Conservation (phyloP, 2,113 vertebrate species). For the Clarias magur region DNA sequence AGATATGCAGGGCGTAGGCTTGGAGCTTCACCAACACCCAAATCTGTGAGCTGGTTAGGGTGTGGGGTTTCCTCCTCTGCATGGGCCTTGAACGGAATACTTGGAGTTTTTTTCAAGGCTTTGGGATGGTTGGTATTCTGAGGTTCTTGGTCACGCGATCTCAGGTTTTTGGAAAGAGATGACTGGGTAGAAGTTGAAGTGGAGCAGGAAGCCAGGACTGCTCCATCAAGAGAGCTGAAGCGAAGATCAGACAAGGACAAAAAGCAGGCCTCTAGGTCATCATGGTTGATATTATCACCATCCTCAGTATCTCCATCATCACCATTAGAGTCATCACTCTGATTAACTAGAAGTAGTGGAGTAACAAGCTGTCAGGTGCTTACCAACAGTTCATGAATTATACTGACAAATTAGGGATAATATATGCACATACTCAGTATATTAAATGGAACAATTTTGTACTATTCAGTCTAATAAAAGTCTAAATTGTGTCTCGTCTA, state of each 20-base stretch:
- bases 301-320: background rate
- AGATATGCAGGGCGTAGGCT: constrained; percentile 46
- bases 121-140: constrained; percentile 5
- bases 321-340: constrained; percentile 13
- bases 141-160: constrained; percentile 26
- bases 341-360: constrained; percentile 49
- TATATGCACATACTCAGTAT: background rate
- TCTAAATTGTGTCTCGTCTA: background rate
- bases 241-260: constrained; percentile 44
- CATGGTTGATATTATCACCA: constrained; percentile 8
- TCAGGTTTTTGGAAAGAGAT: constrained; percentile 6
- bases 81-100: background rate
- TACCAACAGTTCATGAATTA: background rate
- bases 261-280: constrained; percentile 32
- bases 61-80: background rate
- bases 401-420: background rate
- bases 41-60: background rate
- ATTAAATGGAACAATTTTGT: background rate
- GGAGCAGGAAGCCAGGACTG: constrained; percentile 16
- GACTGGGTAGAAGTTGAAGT: background rate
- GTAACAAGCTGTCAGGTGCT: constrained; percentile 2
- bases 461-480: background rate
- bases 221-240: constrained; percentile 38
- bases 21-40: background rate
- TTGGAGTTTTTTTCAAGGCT: background rate